Evolutionary conservation across 2,797 vertebrate genomes (phyloP), one percentile per base, ranked within the genome.

Genomic region (Micropoecilia bifurca): DNA sequence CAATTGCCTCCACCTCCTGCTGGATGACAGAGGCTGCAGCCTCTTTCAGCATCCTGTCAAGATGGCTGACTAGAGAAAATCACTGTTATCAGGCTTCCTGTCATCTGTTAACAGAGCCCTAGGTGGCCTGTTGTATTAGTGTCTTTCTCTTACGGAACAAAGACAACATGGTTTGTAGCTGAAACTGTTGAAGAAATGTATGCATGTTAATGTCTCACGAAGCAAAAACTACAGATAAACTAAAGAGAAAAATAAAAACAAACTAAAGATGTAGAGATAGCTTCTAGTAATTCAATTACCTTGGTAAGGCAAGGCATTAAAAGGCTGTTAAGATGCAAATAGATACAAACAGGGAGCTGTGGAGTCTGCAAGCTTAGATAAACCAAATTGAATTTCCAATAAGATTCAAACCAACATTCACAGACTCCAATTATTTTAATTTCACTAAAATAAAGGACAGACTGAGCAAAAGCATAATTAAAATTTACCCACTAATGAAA

Each of bases 11-110:
- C 87, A 90, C 81, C 90, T 91, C 85, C 86, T 85, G 87, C 87
- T 84, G 83, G 88, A 90, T 81, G 82, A 92, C 86, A 89, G 85
- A 86, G 73, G 88, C 87, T 77, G 80, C 78, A 84, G 83, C 83
- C 73, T 90, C 87, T 90, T 92, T 92, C 84, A 91, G 92, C 85
- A 88, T 91, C 88, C 90, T 89, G 89, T 94, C 91, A 93, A 92
- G 90, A 93, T 93, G 92, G 93, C 89, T 92, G 92, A 92, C 91
- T 92, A 83, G 81, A 93, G 91, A 90, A 93, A 93, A 94, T 93
- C 87, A 93, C 91, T 92, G 88, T 93, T 88, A 94, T 94, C 91
- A 94, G 81, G 81, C 74, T 63, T 84, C 83, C 82, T 88, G 91
- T 93, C 92, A 91, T 90, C 91, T 88, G 90, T 86, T 92, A 92